Conservation (phyloP, 2,113 vertebrate genomes). For the Lipophrys pholis region DNA sequence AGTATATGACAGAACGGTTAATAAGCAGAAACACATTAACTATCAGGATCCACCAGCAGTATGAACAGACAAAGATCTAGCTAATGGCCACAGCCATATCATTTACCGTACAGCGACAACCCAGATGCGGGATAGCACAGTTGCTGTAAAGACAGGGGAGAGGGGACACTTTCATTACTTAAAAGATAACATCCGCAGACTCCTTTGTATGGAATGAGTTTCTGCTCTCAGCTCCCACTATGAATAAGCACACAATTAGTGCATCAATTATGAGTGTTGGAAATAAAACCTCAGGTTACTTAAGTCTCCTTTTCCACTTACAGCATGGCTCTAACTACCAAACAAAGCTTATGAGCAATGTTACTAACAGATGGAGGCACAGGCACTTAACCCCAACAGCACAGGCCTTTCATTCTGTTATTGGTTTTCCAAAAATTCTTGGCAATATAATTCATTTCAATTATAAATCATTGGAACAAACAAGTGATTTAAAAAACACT, state of each 20-base stretch:
- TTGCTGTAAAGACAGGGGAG: slow-evolving; percentile 25
- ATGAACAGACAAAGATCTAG: slow-evolving; percentile 68
- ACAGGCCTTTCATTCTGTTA: slow-evolving; percentile 31
- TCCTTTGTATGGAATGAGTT: slow-evolving; percentile 28
- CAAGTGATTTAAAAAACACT: slow-evolving; percentile 49
- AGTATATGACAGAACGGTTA: slow-evolving; percentile 70
- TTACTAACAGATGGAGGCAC: slow-evolving; percentile 41
- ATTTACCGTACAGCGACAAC: slow-evolving; percentile 57
- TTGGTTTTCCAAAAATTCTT: slow-evolving; percentile 1
- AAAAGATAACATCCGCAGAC: slow-evolving; percentile 54
- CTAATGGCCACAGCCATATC: slow-evolving; percentile 70
- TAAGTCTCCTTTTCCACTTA: slow-evolving; percentile 41
- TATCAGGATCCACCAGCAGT: slow-evolving; percentile 63
- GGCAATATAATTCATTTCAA: slow-evolving; percentile 36
- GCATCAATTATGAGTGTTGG: slow-evolving; percentile 44
- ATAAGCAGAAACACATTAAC: slow-evolving; percentile 67
- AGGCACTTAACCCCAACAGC: slow-evolving; percentile 32
- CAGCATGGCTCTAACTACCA: slow-evolving; percentile 26
- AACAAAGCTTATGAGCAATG: slow-evolving; percentile 32
- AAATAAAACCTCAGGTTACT: slow-evolving; percentile 50
- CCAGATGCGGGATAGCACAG: slow-evolving; percentile 36
- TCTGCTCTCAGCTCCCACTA: slow-evolving; percentile 24
- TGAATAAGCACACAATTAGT: slow-evolving; percentile 35
- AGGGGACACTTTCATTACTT: slow-evolving; percentile 57
- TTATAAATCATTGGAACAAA: slow-evolving; percentile 50